These are phyloP conservation scores for Orientallactaga bullata DNA, from an alignment of 2,113 vertebrate species.

Conservation along the genomic window DNA sequence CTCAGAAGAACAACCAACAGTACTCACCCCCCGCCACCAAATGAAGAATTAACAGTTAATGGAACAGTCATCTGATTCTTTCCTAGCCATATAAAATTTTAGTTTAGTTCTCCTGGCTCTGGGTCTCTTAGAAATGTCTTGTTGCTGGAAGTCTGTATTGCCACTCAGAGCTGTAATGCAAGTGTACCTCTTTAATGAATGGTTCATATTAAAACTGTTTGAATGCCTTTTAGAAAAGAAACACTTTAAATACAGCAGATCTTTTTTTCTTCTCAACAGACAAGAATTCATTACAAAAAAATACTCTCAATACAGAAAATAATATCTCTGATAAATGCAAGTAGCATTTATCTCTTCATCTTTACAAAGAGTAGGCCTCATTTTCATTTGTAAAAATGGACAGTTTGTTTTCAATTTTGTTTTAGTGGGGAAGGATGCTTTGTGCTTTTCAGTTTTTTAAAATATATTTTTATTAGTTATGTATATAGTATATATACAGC, in stretches of 20 bases:
- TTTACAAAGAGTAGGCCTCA: constrained; percentile 66
- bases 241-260: constrained; percentile 73
- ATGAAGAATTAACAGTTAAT: constrained; percentile 63
- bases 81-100: constrained; percentile 57
- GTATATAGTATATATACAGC: too few species aligned
- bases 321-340: constrained; percentile 60
- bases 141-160: constrained; percentile 72
- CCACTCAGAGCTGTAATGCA: constrained; percentile 66
- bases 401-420: constrained; percentile 61
- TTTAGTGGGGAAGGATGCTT: neutral
- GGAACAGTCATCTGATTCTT: constrained; percentile 42
- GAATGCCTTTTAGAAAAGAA: constrained; percentile 78
- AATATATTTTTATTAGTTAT: too few species aligned
- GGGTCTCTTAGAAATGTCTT: neutral
- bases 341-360: constrained; percentile 53
- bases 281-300: constrained; percentile 74
- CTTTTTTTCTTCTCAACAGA: constrained; percentile 73
- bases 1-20: too few species aligned
- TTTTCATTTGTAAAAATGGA: constrained; percentile 57
- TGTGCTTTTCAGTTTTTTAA: neutral
- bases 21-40: neutral
- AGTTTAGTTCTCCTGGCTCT: constrained; percentile 34
- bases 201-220: constrained; percentile 73
- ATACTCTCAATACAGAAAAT: constrained; percentile 74
- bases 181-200: constrained; percentile 76